phyloP scores from a whole-genome alignment of 1,140 invertebrate species.

The Aricia agestis region DNA sequence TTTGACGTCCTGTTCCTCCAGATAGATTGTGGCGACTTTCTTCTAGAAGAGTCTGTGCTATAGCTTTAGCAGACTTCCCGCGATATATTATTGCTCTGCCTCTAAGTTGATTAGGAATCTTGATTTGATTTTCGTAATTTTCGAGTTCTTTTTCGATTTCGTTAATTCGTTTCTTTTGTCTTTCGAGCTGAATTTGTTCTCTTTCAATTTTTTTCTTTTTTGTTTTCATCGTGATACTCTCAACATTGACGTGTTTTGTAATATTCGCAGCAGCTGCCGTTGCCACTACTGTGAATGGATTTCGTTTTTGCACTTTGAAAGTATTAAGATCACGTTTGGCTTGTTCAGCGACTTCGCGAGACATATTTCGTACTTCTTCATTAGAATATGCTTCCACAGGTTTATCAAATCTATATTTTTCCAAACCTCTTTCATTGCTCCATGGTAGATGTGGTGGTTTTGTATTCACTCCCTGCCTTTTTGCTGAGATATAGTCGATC shows the following conservation, averaged over 20 bases:
- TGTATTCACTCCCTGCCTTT: slow-evolving; percentile 64
- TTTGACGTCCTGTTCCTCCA: slow-evolving; percentile 37
- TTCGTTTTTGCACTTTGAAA: slow-evolving; percentile 79
- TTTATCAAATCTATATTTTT: slow-evolving; percentile 77
- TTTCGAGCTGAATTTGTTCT: slow-evolving; percentile 54
- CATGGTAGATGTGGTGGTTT: slow-evolving; percentile 83
- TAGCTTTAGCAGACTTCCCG: slow-evolving; percentile 84
- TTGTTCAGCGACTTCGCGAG: slow-evolving; percentile 79
- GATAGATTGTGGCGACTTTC: slow-evolving; percentile 78
- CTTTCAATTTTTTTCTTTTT: slow-evolving; percentile 71
- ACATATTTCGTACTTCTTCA: slow-evolving; percentile 79
- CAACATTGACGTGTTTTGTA: slow-evolving; percentile 79
- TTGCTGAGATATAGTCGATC: slow-evolving; percentile 86
- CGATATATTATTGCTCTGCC: slow-evolving; percentile 80
- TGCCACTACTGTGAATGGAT: slow-evolving; percentile 81
- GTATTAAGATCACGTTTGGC: slow-evolving; percentile 81
- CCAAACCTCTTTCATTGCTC: slow-evolving; percentile 82
- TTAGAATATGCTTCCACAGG: slow-evolving; percentile 78
- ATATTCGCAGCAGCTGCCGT: slow-evolving; percentile 81
- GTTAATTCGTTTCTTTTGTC: slow-evolving; percentile 69
- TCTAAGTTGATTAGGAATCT: slow-evolving; percentile 74
- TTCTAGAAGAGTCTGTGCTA: slow-evolving; percentile 80
- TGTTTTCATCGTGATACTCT: slow-evolving; percentile 74
- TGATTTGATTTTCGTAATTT: slow-evolving; percentile 74
- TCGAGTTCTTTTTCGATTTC: slow-evolving; percentile 70